A percentile compares a stretch with the other conserved stretches of the same genome.
These are phyloP conservation scores for Oreonectes daqikongensis DNA, from an alignment of 2,797 vertebrate species.

Conservation along the genomic window DNA sequence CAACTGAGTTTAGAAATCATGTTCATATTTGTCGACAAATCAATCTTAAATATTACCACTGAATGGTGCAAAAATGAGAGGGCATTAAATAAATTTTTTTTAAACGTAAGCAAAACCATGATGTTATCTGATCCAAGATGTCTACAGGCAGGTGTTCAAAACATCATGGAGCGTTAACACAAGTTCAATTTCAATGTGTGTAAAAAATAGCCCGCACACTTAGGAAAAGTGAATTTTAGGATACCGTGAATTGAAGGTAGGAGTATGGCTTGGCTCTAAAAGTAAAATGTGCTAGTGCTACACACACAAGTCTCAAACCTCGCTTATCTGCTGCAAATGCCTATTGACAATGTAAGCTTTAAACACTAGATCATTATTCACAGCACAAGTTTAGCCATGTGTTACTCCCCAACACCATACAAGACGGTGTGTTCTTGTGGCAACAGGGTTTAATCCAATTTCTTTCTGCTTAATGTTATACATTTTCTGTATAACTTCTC, in stretches of 20 bases:
- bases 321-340: not conserved
- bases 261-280: too few species aligned
- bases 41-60: not conserved
- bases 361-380: conserved; percentile 10
- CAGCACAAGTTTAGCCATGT: not conserved
- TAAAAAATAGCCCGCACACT: too few species aligned
- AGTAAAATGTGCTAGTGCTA: too few species aligned
- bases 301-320: not conserved
- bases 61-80: not conserved
- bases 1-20: not conserved
- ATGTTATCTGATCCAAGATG: not conserved
- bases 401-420: conserved; percentile 25
- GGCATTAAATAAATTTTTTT: not conserved
- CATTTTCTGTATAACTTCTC: conserved; percentile 8
- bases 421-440: conserved; percentile 37
- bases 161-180: conserved; percentile 7
- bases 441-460: conserved; percentile 48
- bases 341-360: not conserved
- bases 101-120: conserved; percentile 1
- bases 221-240: too few species aligned
- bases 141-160: not conserved
- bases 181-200: not conserved
- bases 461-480: conserved; percentile 38
- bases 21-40: not conserved
- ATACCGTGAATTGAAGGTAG: too few species aligned